Evolutionary conservation across 2,113 vertebrate species (phyloP).

Genomic region (Alexandromys fortis): DNA sequence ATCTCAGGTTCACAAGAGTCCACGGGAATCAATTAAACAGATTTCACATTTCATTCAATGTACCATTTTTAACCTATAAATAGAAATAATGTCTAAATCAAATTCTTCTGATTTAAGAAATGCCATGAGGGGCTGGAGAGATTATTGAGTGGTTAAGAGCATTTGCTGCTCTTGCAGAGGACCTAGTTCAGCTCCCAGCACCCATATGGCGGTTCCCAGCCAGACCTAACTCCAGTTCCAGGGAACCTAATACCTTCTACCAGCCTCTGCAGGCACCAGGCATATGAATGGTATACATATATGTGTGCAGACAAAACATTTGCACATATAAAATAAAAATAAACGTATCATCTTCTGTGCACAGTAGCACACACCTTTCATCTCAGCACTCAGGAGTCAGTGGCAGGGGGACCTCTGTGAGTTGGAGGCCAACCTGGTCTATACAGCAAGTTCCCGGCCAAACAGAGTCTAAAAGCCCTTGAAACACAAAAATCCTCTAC

Average conservation of each 20-base stretch:
- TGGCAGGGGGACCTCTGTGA: background rate
- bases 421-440: background rate
- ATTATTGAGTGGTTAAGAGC: background rate
- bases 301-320: background rate
- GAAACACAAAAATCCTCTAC: background rate
- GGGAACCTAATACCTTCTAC: background rate
- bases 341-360: background rate
- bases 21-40: background rate
- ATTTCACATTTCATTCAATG: background rate
- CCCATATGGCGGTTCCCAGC: background rate
- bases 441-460: background rate
- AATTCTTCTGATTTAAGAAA: background rate
- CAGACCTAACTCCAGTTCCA: background rate
- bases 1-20: background rate
- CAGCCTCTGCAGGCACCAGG: background rate
- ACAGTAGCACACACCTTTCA: no score
- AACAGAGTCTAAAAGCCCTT: background rate
- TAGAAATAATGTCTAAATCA: background rate
- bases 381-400: background rate
- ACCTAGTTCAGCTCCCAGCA: background rate
- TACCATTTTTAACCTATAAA: background rate
- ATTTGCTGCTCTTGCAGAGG: background rate
- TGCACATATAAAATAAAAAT: background rate
- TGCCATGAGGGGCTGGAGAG: background rate
- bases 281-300: background rate